These are phyloP conservation scores for Cryptus armator DNA, from an alignment of 2,888 invertebrate genomes.

Conservation along the genomic window DNA sequence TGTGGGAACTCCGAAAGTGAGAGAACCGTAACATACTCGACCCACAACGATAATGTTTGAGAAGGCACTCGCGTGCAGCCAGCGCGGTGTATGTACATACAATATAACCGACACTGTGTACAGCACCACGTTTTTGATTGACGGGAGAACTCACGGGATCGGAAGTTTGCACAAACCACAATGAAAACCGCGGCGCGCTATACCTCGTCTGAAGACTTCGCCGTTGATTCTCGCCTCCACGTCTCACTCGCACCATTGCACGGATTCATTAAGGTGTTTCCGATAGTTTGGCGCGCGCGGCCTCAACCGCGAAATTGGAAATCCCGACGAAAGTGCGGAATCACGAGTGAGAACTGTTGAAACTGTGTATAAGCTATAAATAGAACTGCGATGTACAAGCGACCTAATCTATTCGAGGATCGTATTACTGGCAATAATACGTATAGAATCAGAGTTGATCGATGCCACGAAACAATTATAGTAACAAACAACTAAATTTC, in stretches of 20 bases:
- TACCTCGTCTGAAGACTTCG: slow-evolving; percentile 9
- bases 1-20: neutral
- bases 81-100: neutral
- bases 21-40: slow-evolving; percentile 20
- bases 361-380: neutral
- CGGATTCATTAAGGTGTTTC: slow-evolving; percentile 61
- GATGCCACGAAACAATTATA: too few relatives aligned
- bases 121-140: slow-evolving; percentile 38
- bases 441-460: too few relatives aligned
- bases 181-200: slow-evolving; percentile 20
- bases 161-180: slow-evolving; percentile 54
- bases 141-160: slow-evolving; percentile 30
- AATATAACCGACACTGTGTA: neutral
- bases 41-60: neutral
- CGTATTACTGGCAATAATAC: neutral
- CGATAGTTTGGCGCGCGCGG: slow-evolving; percentile 56
- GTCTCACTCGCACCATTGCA: neutral
- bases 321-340: slow-evolving; percentile 58
- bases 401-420: neutral
- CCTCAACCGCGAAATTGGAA: slow-evolving; percentile 58
- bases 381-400: neutral
- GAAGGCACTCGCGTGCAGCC: slow-evolving; percentile 15
- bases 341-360: slow-evolving; percentile 33
- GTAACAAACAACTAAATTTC: too few relatives aligned
- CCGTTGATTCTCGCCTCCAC: neutral